Evolutionary conservation across 2,797 vertebrate species (phyloP).

Genomic region (Sebastes vulpes): DNA sequence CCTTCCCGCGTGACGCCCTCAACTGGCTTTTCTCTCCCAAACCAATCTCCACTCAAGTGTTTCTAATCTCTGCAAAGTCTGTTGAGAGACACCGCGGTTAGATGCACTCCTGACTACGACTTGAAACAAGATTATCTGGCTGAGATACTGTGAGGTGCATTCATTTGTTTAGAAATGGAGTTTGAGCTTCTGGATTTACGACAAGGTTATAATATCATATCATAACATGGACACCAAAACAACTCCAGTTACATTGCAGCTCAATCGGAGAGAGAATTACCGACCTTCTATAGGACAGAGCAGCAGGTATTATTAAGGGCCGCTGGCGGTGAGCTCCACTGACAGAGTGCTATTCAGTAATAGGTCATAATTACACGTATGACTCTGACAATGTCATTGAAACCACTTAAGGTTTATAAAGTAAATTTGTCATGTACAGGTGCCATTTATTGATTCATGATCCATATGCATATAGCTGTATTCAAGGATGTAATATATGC

Average conservation of each 20-base stretch:
- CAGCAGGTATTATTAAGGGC: not conserved
- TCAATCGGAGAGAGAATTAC: not conserved
- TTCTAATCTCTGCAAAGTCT: slow-evolving; percentile 71
- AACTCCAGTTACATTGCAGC: not conserved
- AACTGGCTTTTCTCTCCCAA: slow-evolving; percentile 42
- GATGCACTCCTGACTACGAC: slow-evolving; percentile 52
- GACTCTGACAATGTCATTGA: not conserved
- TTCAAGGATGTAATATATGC: not conserved
- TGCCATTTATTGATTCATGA: not conserved
- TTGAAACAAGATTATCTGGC: slow-evolving; percentile 57
- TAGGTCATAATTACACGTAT: not conserved
- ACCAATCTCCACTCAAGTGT: slow-evolving; percentile 66
- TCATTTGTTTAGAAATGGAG: slow-evolving; percentile 41
- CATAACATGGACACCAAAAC: not conserved
- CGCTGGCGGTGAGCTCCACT: not conserved
- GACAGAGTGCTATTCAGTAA: not conserved
- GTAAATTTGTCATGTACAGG: not conserved
- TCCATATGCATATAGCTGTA: not conserved
- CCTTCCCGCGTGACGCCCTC: not conserved
- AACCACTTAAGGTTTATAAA: not conserved
- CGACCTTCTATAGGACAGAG: not conserved
- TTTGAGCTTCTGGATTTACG: slow-evolving; percentile 18
- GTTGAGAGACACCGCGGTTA: slow-evolving; percentile 48
- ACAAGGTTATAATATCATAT: slow-evolving; percentile 7
- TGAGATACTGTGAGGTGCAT: slow-evolving; percentile 36